These are phyloP conservation scores for Tupaia chinensis DNA, from an alignment of 2,113 vertebrate species.

Conservation along the genomic window DNA sequence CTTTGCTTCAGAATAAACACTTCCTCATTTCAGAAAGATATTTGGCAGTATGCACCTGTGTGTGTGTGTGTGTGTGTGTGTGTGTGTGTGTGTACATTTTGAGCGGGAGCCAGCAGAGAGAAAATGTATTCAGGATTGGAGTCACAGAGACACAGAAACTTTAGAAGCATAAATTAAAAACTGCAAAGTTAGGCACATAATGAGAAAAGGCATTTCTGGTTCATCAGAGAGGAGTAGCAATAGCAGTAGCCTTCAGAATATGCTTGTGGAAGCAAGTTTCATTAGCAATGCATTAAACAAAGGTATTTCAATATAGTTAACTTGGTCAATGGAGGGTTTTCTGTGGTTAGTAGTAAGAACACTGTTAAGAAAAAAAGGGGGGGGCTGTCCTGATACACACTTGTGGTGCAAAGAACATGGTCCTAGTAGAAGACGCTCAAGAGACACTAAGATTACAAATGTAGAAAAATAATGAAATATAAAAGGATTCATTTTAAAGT, in stretches of 20 bases:
- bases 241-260: background rate
- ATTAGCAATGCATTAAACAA: background rate
- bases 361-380: background rate
- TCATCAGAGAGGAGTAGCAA: background rate
- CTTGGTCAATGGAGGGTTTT: background rate
- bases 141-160: background rate
- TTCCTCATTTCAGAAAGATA: background rate
- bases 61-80: background rate
- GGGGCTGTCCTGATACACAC: background rate
- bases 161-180: background rate
- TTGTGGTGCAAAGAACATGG: fast-evolving
- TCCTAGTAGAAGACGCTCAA: background rate
- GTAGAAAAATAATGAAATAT: background rate
- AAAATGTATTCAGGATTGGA: background rate
- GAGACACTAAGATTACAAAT: background rate
- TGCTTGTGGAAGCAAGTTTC: background rate
- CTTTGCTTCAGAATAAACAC: background rate
- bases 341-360: background rate
- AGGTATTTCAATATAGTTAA: background rate
- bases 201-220: background rate
- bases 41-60: no score
- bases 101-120: background rate
- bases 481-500: background rate
- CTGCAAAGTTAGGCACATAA: background rate
- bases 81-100: background rate